These are phyloP conservation scores for Dermolepida albohirtum DNA, from an alignment of 2,888 invertebrate genomes.

Conservation along the genomic window DNA sequence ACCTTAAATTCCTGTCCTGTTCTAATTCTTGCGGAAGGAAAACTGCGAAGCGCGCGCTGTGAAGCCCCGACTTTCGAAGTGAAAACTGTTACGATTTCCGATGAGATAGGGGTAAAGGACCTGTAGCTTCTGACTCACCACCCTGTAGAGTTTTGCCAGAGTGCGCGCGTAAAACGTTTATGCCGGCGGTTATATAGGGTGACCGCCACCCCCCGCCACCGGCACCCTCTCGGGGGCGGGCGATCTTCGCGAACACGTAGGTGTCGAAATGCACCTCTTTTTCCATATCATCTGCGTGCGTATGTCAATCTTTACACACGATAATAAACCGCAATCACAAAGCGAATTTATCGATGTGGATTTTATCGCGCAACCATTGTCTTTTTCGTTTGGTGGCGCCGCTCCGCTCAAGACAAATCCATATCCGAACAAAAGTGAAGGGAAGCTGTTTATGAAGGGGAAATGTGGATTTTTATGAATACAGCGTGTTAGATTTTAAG, in stretches of 20 bases:
- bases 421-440: too few relatives aligned
- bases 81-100: neutral
- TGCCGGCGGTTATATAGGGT: conserved; percentile 49
- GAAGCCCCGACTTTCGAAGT: conserved; percentile 9
- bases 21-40: neutral
- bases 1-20: neutral
- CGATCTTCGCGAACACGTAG: conserved; percentile 41
- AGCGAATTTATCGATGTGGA: neutral
- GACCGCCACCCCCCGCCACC: conserved; percentile 47
- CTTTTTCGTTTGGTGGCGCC: too few relatives aligned
- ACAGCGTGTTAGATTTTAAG: too few relatives aligned
- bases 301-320: conserved; percentile 16
- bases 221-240: conserved; percentile 31
- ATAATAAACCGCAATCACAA: conserved; percentile 3
- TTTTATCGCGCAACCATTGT: too few relatives aligned
- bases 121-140: conserved; percentile 47
- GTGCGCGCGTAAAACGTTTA: conserved; percentile 49
- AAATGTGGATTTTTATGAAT: too few relatives aligned
- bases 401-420: neutral
- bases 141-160: conserved; percentile 46
- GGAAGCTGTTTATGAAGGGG: too few relatives aligned
- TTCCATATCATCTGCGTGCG: neutral
- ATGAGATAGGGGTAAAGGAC: conserved; percentile 45
- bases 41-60: conserved; percentile 1
- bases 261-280: conserved; percentile 41